Percentiles rank a stretch among this genome's conserved stretches.
phyloP scores from a whole-genome alignment of 2,888 invertebrate species.

The Agrochola lota region DNA sequence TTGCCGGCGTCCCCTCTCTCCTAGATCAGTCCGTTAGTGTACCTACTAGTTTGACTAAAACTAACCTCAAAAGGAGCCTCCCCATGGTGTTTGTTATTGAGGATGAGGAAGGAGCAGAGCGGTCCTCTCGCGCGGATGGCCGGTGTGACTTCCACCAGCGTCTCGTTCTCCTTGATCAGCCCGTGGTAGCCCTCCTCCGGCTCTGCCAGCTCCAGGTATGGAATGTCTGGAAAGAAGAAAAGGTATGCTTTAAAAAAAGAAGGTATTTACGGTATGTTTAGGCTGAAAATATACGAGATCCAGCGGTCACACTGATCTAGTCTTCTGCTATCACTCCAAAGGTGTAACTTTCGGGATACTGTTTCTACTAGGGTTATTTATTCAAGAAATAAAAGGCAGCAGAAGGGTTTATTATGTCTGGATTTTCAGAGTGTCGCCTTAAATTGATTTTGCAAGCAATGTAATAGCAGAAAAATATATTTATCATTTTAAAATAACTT shows the following conservation, averaged over 20 bases:
- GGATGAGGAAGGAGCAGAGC: slow-evolving; percentile 96
- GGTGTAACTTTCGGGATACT: too few relatives aligned
- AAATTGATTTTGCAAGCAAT: not conserved
- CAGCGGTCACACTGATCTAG: not conserved
- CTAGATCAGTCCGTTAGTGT: slow-evolving; percentile 94
- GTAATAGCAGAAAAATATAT: not conserved
- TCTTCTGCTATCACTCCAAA: not conserved
- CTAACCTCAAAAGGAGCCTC: slow-evolving; percentile 97
- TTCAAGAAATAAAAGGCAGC: not conserved
- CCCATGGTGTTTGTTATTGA: slow-evolving; percentile 97
- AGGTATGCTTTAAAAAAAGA: not conserved
- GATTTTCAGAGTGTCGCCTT: not conserved
- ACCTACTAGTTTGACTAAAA: not conserved
- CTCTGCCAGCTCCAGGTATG: slow-evolving; percentile 94
- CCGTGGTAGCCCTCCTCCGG: slow-evolving; percentile 98
- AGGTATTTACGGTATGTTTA: not conserved
- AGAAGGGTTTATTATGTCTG: not conserved
- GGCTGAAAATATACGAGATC: not conserved
- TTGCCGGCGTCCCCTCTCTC: slow-evolving; percentile 98
- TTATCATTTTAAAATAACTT: not conserved
- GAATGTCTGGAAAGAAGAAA: slow-evolving; percentile 88
- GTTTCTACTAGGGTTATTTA: not conserved
- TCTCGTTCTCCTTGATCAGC: slow-evolving; percentile 97
- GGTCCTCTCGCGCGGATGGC: slow-evolving; percentile 95
- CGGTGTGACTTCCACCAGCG: slow-evolving; percentile 97